Evolutionary conservation across 2,797 vertebrate species (phyloP).

Genomic region (Linurgus olivaceus): DNA sequence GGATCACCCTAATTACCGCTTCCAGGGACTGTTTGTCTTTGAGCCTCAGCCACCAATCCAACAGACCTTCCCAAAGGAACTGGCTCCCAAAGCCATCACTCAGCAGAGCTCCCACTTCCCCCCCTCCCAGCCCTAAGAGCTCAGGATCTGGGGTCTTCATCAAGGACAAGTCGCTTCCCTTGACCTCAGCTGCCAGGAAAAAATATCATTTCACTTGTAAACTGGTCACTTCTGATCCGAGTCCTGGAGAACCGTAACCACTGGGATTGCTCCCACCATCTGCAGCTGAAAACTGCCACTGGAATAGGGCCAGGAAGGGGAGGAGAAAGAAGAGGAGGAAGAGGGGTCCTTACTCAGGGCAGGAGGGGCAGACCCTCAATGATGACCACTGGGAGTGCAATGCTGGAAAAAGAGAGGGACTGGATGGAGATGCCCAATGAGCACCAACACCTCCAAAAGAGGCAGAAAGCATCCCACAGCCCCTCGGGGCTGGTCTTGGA

Average conservation of each 20-base stretch:
- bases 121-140: neutral
- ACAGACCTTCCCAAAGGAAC: neutral
- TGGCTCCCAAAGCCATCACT: neutral
- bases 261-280: neutral
- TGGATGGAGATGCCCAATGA: neutral
- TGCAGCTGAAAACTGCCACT: neutral
- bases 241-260: accelerated
- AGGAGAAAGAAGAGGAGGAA: neutral
- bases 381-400: accelerated
- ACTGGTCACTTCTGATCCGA: neutral
- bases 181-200: neutral
- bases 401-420: neutral
- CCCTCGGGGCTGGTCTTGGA: neutral
- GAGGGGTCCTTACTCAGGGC: neutral
- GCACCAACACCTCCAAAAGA: neutral
- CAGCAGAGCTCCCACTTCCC: neutral
- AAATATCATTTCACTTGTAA: neutral
- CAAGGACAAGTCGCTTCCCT: neutral
- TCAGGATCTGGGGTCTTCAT: neutral
- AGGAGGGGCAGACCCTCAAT: neutral
- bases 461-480: neutral
- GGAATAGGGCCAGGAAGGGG: neutral
- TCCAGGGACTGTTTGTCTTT: neutral
- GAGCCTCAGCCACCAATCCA: neutral
- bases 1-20: slow-evolving; percentile 39